Evolutionary conservation across 2,113 vertebrate genomes (phyloP), one percentile per base, ranked within the genome.

Genomic region (Vireo altiloquus): DNA sequence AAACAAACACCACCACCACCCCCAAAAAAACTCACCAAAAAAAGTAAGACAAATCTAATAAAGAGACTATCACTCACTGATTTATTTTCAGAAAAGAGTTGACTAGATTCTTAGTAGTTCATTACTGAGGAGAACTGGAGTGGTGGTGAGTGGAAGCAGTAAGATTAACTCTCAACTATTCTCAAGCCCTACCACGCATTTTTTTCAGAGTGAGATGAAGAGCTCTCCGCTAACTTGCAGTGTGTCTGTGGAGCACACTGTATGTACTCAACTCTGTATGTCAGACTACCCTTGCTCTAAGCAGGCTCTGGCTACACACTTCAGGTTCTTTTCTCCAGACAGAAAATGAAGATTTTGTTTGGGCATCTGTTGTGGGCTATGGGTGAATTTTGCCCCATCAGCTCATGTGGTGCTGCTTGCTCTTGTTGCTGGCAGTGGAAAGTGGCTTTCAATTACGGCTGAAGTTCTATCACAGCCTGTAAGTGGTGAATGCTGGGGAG

Each of bases 401-500:
- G 10, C 5, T 2, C 42, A 20, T 33, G n/a, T 77, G 74, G 66
- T 94, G 74, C 68, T 76, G 25, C 66, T 87, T 92, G 61, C 63
- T 81, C 59, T 4, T n/a, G 11, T 80, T 89, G 89, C 87, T 89
- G 84, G 76, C 87, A 95, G 65, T 65, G 81, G 61, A 59, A 82
- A 82, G 74, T 76, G 81, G 40, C 77, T 87, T 89, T 89, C 93
- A 94, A 60, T 91, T 82, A 91, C 39, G 33, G 46, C 60, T 95
- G 83, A 90, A 71, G n/a, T 85, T 94, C 74, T 78, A 65, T 79
- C 61, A 82, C 39, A 85, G 37, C 31, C 53, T 7, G 2, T 72
- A 71, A 96, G 57, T 65, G 72, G 52, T 86, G 72, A 92, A 71
- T 89, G 69, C 83, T 15, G 1, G 9, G 23, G 78, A 91, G 69